Evolutionary conservation across 64 coral and sea anemone species (phyloP).

Genomic region (Acropora yongei): DNA sequence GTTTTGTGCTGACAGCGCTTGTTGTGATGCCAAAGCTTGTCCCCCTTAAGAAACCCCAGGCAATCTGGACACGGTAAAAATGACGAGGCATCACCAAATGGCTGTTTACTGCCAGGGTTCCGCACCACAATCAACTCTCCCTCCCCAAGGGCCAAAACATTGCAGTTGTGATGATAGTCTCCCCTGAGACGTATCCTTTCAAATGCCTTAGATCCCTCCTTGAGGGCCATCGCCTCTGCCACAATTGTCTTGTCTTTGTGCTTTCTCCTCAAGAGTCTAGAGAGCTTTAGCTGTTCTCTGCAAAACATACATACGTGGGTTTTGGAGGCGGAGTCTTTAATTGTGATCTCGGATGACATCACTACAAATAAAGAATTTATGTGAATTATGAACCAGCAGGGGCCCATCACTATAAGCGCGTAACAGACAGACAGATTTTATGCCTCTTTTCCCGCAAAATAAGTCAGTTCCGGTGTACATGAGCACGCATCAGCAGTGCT

Average conservation of each 20-base stretch:
- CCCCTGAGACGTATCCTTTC: conserved; percentile 35
- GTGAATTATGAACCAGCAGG: too few relatives aligned
- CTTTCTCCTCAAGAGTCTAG: not conserved
- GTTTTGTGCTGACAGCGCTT: not conserved
- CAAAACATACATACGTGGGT: not conserved
- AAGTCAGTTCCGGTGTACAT: not conserved
- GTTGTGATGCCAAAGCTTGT: conserved; percentile 59
- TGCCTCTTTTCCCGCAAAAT: too few relatives aligned
- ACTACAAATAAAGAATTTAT: too few relatives aligned
- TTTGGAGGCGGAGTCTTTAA: too few relatives aligned
- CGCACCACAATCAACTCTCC: conserved; percentile 58
- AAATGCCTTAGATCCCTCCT: not conserved
- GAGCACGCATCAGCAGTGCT: not conserved
- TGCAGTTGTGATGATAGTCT: conserved; percentile 77
- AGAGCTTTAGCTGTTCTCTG: not conserved
- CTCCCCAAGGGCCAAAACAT: conserved; percentile 27
- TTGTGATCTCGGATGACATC: too few relatives aligned
- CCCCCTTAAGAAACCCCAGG: conserved; percentile 35
- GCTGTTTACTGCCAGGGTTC: not conserved
- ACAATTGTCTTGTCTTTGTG: conserved; percentile 47
- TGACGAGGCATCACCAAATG: not conserved
- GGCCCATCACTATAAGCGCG: too few relatives aligned
- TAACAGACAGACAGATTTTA: too few relatives aligned
- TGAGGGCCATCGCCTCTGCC: conserved; percentile 3
- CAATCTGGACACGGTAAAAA: conserved; percentile 35